Conservation (phyloP, 92 coral and sea anemone genomes). For the Anthopleura xanthogrammica region DNA sequence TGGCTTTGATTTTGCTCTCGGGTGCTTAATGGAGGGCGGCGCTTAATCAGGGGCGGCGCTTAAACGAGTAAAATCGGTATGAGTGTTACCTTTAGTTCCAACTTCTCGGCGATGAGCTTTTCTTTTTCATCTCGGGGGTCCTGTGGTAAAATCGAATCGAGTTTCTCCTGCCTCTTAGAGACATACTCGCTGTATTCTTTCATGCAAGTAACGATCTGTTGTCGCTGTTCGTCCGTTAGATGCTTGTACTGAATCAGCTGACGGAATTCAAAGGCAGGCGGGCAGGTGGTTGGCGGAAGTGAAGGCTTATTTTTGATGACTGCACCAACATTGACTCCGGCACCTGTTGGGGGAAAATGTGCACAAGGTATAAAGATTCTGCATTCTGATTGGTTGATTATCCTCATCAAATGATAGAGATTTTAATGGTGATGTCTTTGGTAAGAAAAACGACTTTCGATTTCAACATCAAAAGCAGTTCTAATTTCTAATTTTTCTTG, state of each 20-base stretch:
- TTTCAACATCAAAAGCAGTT: too few relatives aligned
- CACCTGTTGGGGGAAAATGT: constrained; percentile 34
- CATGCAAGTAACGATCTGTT: constrained; percentile 61
- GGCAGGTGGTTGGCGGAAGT: constrained; percentile 75
- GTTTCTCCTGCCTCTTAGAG: constrained; percentile 60
- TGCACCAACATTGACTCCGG: constrained; percentile 79
- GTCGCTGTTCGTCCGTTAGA: constrained; percentile 74
- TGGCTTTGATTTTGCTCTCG: too few relatives aligned
- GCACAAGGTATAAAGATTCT: background rate
- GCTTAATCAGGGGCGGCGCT: too few relatives aligned
- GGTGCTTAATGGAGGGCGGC: too few relatives aligned
- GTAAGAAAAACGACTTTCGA: too few relatives aligned
- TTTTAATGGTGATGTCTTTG: background rate
- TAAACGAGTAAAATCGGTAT: background rate
- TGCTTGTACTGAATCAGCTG: constrained; percentile 85
- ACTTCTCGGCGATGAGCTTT: constrained; percentile 64
- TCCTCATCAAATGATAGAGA: background rate
- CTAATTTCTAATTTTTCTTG: too few relatives aligned
- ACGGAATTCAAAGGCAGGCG: constrained; percentile 77
- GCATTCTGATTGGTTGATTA: constrained; percentile 3
- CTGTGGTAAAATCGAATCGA: constrained; percentile 73
- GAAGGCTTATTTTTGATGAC: constrained; percentile 38
- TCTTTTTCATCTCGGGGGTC: constrained; percentile 94
- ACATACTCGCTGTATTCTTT: constrained; percentile 79
- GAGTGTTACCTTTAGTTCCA: constrained; percentile 59